Percentiles rank a stretch among this genome's conserved stretches.
These are phyloP conservation scores for Drosophila teissieri DNA, from an alignment of 1,140 invertebrate species.

Conservation along the genomic window DNA sequence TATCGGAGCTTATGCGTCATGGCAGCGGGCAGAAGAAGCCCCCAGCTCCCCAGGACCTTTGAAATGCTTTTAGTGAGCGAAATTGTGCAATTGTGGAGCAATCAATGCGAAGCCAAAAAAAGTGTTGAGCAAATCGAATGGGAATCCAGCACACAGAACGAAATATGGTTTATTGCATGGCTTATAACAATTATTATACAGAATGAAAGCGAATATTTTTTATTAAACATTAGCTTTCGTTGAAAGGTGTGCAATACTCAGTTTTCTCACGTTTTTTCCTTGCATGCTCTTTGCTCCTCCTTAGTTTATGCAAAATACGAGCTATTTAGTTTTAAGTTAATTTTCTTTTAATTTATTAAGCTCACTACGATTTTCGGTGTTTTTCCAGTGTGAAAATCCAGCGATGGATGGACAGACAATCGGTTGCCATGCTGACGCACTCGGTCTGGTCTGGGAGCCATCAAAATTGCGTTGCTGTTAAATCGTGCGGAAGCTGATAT, in stretches of 20 bases:
- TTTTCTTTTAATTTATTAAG: background rate
- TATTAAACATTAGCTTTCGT: background rate
- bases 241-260: background rate
- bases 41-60: constrained; percentile 23
- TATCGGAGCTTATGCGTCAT: constrained; percentile 77
- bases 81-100: constrained; percentile 79
- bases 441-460: constrained; percentile 18
- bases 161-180: background rate
- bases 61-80: constrained; percentile 66
- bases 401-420: constrained; percentile 31
- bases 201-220: too few species aligned
- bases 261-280: background rate
- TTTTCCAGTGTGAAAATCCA: constrained; percentile 12
- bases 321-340: background rate
- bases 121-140: constrained; percentile 55
- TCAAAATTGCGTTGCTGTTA: constrained; percentile 72
- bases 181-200: too few species aligned
- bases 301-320: background rate
- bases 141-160: background rate
- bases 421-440: constrained; percentile 58
- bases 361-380: background rate
- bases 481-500: constrained; percentile 81
- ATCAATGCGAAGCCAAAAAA: constrained; percentile 77
- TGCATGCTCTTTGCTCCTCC: background rate
- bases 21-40: constrained; percentile 55